Base-by-base conservation (phyloP, 2,888 invertebrate species). In the Leptopilina drosophilae region DNA sequence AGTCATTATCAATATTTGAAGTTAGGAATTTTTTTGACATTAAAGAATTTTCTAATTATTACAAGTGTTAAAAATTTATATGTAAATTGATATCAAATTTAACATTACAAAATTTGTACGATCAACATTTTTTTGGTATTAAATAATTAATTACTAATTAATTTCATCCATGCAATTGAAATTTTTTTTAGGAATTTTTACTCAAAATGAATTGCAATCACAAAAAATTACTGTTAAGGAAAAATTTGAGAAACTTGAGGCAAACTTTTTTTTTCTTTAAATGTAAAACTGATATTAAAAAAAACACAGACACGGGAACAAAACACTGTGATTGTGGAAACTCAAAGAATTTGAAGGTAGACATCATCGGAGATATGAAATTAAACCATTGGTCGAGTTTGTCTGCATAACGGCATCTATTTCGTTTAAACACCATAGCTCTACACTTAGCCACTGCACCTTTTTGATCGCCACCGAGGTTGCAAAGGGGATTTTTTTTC, bases 381-480 rank as follows among this genome's bases (percentile, higher is more conserved):
- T 79, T 64, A 87, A 88, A 90, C 86, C 89, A 90, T 87, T 85
- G 80, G 82, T 79, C 84, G 78, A 84, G 83, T 85, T 89, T 86
- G 82, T 89, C 90, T 90, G 89, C 89, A 88, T 88, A 88, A 88
- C 87, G 89, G 90, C 88, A 91, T 91, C 91, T 91, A 91, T 91
- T 91, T 86, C 83, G 87, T 86, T 87, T 84, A 86, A 87, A 88
- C 90, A 91, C 91, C 88, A 33, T 33, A 90, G 85, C 85, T 89
- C 89, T 90, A 90, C 91, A 90, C 85, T 62, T 8, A 88, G 89
- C 89, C 91, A 91, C 91, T 91, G 90, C 91, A 91, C 91, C 90
- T 89, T 88, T 20, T 83, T 26, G 42, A 75, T 84, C 82, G 81
- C 80, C 83, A 81, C 82, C 82, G 82, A 83, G 82, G 81, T 81